These are phyloP conservation scores for Lycia hirtaria DNA, from an alignment of 2,888 invertebrate species.

Conservation along the genomic window DNA sequence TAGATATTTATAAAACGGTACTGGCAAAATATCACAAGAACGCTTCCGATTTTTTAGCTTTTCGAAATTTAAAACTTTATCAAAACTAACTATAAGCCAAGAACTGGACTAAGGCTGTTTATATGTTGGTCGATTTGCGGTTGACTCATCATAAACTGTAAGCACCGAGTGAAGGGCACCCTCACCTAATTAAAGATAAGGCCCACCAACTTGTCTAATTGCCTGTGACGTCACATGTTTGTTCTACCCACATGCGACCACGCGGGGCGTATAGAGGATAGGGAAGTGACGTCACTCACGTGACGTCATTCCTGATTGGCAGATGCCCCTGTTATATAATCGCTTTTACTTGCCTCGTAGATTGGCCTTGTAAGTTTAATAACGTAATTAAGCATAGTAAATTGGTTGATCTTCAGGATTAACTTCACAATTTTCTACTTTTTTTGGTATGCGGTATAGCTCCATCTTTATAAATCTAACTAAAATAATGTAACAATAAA, in stretches of 20 bases:
- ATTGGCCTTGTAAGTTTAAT: background rate
- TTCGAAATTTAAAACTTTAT: too few relatives aligned
- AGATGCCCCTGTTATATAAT: constrained; percentile 5
- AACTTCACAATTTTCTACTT: too few relatives aligned
- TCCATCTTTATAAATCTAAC: too few relatives aligned
- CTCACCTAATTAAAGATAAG: constrained; percentile 13
- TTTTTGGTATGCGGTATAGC: too few relatives aligned
- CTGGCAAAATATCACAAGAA: too few relatives aligned
- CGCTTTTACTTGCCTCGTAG: background rate
- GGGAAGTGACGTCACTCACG: constrained; percentile 11
- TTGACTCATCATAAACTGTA: background rate
- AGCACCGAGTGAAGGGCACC: background rate
- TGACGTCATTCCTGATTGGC: constrained; percentile 11
- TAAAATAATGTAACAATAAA: too few relatives aligned
- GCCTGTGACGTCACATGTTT: constrained; percentile 16
- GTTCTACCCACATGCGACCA: constrained; percentile 1
- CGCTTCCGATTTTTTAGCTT: too few relatives aligned
- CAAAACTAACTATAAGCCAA: too few relatives aligned
- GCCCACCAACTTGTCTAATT: constrained; percentile 15
- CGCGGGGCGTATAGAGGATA: too few relatives aligned
- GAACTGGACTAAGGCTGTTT: background rate
- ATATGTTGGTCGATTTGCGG: background rate
- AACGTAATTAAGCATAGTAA: background rate
- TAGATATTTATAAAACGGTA: too few relatives aligned
- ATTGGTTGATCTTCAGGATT: background rate